phyloP scores from a whole-genome alignment of 2,113 vertebrate genomes.

The Heterochromis multidens region DNA sequence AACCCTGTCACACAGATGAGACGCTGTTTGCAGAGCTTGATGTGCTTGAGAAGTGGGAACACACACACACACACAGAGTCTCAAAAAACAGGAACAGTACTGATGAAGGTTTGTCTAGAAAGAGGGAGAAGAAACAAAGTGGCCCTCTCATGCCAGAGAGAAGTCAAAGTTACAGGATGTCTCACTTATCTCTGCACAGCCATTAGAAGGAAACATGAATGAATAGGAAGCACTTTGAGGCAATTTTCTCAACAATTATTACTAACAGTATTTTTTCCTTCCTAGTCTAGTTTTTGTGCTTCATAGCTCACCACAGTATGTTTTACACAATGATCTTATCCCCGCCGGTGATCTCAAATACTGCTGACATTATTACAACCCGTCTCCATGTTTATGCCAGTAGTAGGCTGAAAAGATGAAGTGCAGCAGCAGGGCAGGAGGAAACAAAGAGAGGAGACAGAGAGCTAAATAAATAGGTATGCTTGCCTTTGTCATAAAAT shows the following conservation, averaged over 20 bases:
- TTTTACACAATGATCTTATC: conserved; percentile 39
- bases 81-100: neutral
- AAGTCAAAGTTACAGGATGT: conserved; percentile 13
- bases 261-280: neutral
- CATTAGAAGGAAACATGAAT: conserved; percentile 20
- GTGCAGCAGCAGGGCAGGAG: neutral
- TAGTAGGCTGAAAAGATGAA: neutral
- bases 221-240: conserved; percentile 22
- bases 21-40: neutral
- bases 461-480: neutral
- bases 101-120: neutral
- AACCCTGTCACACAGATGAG: neutral
- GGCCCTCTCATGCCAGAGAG: neutral
- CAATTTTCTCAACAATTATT: conserved; percentile 50
- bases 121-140: neutral
- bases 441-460: neutral
- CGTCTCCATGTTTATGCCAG: neutral
- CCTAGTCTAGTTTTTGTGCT: conserved; percentile 7
- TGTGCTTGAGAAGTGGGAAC: neutral
- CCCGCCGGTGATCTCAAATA: conserved; percentile 32
- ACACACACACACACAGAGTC: neutral
- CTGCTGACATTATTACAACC: conserved; percentile 25
- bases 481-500: neutral
- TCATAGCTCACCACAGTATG: conserved; percentile 21
- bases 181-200: conserved; percentile 18